Conservation (phyloP, 2,797 vertebrate species). For the Microctenopoma lineatum region DNA sequence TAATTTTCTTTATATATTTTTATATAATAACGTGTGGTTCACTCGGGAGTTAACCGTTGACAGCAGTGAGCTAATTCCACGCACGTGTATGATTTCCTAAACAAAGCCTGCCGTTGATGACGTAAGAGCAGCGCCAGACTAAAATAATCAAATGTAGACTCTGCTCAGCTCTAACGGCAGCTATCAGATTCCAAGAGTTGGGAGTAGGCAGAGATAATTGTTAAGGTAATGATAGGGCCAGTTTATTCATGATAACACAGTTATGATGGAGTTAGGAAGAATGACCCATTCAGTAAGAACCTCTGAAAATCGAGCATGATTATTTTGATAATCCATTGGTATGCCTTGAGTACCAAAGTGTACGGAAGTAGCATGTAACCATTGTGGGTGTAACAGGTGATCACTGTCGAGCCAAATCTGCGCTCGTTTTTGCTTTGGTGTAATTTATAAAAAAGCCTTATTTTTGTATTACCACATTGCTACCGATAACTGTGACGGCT, state of each 20-base stretch:
- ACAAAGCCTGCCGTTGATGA: conserved; percentile 60
- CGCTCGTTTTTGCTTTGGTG: conserved; percentile 38
- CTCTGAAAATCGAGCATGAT: background rate
- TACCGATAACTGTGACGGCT: conserved; percentile 55
- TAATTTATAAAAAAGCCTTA: conserved; percentile 42
- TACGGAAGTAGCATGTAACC: conserved; percentile 82
- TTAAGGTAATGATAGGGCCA: background rate
- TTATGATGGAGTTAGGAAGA: background rate
- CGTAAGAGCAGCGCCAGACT: conserved; percentile 60
- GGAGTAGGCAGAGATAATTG: background rate
- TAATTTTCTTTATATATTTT: too few relatives aligned
- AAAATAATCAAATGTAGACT: conserved; percentile 62
- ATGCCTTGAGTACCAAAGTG: conserved; percentile 63
- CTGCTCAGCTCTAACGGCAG: accelerated
- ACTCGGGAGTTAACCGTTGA: background rate
- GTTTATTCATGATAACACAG: background rate
- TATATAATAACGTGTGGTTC: background rate
- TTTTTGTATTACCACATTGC: conserved; percentile 42
- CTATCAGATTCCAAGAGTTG: too few relatives aligned
- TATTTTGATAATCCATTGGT: conserved; percentile 51
- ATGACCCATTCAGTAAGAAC: too few relatives aligned
- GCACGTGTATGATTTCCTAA: conserved; percentile 55
- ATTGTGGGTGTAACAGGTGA: conserved; percentile 71
- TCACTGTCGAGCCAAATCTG: conserved; percentile 22
- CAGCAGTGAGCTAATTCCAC: background rate